Evolutionary conservation across 2,888 invertebrate species (phyloP).

Genomic region (Spodoptera picta): DNA sequence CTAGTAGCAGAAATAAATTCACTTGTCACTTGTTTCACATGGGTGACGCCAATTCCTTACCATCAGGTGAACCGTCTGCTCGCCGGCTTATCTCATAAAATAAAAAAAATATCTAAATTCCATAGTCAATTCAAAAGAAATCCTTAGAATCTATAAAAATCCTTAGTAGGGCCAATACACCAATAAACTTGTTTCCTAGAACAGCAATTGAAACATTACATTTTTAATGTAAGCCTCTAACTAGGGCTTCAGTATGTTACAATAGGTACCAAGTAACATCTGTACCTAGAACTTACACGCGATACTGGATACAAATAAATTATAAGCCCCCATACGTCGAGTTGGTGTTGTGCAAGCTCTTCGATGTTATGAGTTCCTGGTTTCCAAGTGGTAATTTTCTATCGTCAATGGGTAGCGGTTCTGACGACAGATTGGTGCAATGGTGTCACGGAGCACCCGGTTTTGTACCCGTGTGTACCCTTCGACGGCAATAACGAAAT

Average conservation of each 20-base stretch:
- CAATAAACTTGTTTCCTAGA: conserved; percentile 79
- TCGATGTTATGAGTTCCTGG: conserved; percentile 24
- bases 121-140: too few species aligned
- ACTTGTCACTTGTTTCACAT: too few species aligned
- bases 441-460: too few species aligned
- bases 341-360: conserved; percentile 15
- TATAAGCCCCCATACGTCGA: conserved; percentile 19
- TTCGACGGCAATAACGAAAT: too few species aligned
- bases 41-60: too few species aligned
- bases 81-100: too few species aligned
- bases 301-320: conserved; percentile 48
- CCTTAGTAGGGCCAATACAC: conserved; percentile 35
- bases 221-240: conserved; percentile 73
- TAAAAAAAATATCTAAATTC: too few species aligned
- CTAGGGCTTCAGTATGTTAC: conserved; percentile 45
- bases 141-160: not conserved
- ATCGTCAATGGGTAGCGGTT: too few species aligned
- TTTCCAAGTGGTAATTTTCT: not conserved
- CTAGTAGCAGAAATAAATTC: too few species aligned
- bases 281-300: conserved; percentile 63
- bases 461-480: too few species aligned
- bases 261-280: conserved; percentile 60
- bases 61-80: too few species aligned
- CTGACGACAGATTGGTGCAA: too few species aligned
- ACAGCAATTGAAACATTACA: conserved; percentile 78